Percentiles rank a stretch among this genome's conserved stretches.
These are phyloP conservation scores for Hippocampus kuda DNA, from an alignment of 2,797 vertebrate genomes.

Conservation along the genomic window DNA sequence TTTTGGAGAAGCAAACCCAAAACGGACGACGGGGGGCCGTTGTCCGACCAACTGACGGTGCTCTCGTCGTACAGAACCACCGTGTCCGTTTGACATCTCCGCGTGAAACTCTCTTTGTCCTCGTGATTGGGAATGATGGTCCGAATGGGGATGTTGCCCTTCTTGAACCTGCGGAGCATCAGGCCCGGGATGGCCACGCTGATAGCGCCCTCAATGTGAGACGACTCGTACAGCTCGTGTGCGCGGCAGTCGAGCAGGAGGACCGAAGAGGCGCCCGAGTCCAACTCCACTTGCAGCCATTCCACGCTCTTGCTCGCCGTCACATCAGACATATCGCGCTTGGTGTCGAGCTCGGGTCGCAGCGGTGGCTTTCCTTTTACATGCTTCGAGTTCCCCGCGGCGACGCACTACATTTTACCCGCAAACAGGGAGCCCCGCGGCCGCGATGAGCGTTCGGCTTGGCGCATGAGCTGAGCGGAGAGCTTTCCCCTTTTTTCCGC, in stretches of 20 bases:
- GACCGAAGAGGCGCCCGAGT: conserved; percentile 76
- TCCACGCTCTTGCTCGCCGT: conserved; percentile 89
- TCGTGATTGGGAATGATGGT: conserved; percentile 85
- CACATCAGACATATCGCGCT: conserved; percentile 68
- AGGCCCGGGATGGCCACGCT: conserved; percentile 92
- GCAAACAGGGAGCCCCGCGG: conserved; percentile 9
- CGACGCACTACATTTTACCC: conserved; percentile 25
- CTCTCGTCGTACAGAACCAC: conserved; percentile 90
- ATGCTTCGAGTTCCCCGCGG: conserved; percentile 13
- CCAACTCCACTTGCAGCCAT: conserved; percentile 89
- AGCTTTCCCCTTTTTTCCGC: conserved; percentile 40
- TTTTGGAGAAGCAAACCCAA: conserved; percentile 87
- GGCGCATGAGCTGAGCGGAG: conserved; percentile 32
- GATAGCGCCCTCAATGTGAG: conserved; percentile 91
- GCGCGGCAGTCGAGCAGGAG: conserved; percentile 95
- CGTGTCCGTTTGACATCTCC: conserved; percentile 84
- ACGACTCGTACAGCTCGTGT: conserved; percentile 90
- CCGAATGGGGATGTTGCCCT: conserved; percentile 88
- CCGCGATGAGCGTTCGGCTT: conserved; percentile 18
- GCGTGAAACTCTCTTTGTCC: conserved; percentile 82
- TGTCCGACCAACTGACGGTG: conserved; percentile 73
- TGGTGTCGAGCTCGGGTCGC: conserved; percentile 33
- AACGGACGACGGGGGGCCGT: conserved; percentile 67
- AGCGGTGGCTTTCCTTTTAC: conserved; percentile 34
- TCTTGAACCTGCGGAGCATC: conserved; percentile 90